A percentile compares a stretch with the other conserved stretches of the same genome.
These are phyloP conservation scores for Semaprochilodus insignis DNA, from an alignment of 2,797 vertebrate genomes.

Conservation along the genomic window DNA sequence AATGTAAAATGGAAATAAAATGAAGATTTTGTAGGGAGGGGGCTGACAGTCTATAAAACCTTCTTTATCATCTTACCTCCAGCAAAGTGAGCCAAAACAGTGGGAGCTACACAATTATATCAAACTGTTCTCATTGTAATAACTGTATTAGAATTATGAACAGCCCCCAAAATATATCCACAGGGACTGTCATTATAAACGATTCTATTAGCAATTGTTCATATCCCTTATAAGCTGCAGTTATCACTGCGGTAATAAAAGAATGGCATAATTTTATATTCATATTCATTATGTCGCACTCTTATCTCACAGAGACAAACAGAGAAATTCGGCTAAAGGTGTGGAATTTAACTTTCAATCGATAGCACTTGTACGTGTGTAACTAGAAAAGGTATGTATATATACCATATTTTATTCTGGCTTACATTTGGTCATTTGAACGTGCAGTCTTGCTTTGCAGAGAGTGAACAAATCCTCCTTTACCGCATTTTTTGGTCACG, in stretches of 20 bases:
- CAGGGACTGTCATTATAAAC: conserved; percentile 24
- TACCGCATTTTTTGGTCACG: too few relatives aligned
- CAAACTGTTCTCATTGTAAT: conserved; percentile 51
- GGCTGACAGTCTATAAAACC: conserved; percentile 44
- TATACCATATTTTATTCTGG: background rate
- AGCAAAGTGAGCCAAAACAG: conserved; percentile 36
- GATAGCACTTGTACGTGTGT: background rate
- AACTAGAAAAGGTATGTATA: background rate
- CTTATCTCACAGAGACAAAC: background rate
- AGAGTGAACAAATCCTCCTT: too few relatives aligned
- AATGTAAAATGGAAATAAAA: background rate
- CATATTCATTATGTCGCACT: background rate
- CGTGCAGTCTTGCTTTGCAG: too few relatives aligned
- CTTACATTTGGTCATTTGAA: background rate
- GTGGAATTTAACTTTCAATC: background rate
- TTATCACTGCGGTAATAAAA: background rate
- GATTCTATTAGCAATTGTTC: conserved; percentile 24
- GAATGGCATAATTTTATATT: background rate
- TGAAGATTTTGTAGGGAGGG: background rate
- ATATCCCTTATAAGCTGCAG: conserved; percentile 4
- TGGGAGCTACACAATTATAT: conserved; percentile 48
- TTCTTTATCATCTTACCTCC: conserved; percentile 47
- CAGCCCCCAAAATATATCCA: conserved; percentile 22
- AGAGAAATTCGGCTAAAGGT: background rate
- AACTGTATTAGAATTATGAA: conserved; percentile 41